These are phyloP conservation scores for Loxodonta africana DNA, from an alignment of 2,113 vertebrate genomes.

Conservation along the genomic window DNA sequence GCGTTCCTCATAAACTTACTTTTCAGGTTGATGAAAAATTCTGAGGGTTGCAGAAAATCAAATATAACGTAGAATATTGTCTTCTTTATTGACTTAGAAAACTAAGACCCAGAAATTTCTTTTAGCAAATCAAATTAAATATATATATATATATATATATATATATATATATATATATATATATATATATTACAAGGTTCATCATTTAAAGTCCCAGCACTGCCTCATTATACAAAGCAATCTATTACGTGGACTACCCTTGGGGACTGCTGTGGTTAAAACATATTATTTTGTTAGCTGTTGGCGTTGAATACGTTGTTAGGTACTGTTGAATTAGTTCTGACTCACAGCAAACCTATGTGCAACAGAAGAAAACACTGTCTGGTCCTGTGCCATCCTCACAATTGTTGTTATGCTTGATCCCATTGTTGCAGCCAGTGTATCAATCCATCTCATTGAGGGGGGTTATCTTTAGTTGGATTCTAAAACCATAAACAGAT, in stretches of 20 bases:
- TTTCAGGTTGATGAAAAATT: not conserved
- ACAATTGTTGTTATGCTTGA: no score
- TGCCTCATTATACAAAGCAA: not conserved
- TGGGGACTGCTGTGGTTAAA: not conserved
- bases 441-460: no score
- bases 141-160: no score
- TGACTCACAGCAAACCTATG: no score
- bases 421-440: no score
- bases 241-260: not conserved
- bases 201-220: not conserved
- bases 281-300: not conserved
- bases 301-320: not conserved
- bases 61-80: not conserved
- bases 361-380: no score
- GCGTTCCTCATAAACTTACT: not conserved
- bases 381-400: no score
- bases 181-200: not conserved
- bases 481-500: conserved; percentile 32
- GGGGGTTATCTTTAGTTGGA: conserved; percentile 35
- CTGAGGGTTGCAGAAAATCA: not conserved
- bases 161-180: not conserved
- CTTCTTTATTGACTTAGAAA: not conserved
- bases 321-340: no score
- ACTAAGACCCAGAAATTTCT: not conserved
- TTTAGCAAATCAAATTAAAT: not conserved